Conservation (phyloP, 2,113 vertebrate species). For the Tetrao urogallus region DNA sequence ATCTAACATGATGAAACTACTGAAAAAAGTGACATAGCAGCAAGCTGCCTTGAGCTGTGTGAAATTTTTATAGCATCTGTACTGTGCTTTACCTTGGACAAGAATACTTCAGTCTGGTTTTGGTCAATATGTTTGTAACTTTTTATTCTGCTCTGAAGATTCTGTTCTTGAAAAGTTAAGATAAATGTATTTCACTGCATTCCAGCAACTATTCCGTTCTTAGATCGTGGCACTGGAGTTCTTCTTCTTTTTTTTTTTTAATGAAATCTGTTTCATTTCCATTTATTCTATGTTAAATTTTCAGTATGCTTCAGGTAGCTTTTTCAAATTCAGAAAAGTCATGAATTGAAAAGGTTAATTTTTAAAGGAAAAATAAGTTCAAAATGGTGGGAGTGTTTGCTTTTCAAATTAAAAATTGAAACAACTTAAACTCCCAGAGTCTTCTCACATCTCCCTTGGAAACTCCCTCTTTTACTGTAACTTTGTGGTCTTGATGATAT, state of each 20-base stretch:
- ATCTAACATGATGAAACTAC: not conserved
- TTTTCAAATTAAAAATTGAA: constrained; percentile 70
- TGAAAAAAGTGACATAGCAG: not conserved
- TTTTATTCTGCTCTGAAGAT: not conserved
- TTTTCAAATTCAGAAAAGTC: not conserved
- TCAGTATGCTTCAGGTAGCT: not conserved
- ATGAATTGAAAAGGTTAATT: constrained; percentile 33
- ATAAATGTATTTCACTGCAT: constrained; percentile 6
- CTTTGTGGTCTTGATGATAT: constrained; percentile 75
- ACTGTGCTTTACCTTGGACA: not conserved
- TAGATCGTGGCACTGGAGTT: not conserved
- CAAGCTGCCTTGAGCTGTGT: not conserved
- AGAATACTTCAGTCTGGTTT: not conserved
- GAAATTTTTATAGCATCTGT: not conserved
- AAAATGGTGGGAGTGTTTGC: constrained; percentile 49
- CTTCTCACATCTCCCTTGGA: constrained; percentile 66
- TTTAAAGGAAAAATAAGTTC: constrained; percentile 21
- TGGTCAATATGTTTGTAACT: not conserved
- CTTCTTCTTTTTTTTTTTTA: constrained; percentile 2
- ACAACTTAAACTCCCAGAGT: constrained; percentile 49
- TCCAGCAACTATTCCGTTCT: not conserved
- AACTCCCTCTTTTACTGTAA: constrained; percentile 70
- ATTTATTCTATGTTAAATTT: not conserved
- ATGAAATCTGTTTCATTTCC: not conserved
- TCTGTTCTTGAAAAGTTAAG: not conserved